phyloP scores from a whole-genome alignment of 1,140 invertebrate genomes.

The Musca vetustissima region DNA sequence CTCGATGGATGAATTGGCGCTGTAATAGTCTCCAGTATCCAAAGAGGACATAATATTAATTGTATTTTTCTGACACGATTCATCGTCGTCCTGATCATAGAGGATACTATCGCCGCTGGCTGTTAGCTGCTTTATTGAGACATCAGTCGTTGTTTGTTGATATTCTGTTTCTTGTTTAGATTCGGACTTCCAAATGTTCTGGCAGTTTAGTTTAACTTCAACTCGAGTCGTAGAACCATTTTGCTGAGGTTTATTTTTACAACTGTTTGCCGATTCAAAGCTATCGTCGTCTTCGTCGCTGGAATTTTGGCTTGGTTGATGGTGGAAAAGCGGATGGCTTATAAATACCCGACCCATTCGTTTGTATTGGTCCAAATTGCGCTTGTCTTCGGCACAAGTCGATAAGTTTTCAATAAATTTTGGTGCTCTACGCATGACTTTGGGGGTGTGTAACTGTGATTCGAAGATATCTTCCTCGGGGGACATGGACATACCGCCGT shows the following conservation, averaged over 20 bases:
- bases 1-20: conserved; percentile 52
- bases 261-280: conserved; percentile 50
- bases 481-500: conserved; percentile 34
- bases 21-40: conserved; percentile 37
- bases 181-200: conserved; percentile 41
- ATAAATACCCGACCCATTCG: conserved; percentile 52
- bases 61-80: conserved; percentile 42
- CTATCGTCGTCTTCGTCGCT: conserved; percentile 43
- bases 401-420: conserved; percentile 68
- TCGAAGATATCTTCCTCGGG: conserved; percentile 43
- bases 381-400: conserved; percentile 65
- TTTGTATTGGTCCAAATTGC: conserved; percentile 51
- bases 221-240: neutral
- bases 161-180: conserved; percentile 40
- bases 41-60: too few species aligned
- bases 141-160: conserved; percentile 7
- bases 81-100: conserved; percentile 38
- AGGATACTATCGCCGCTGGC: conserved; percentile 53
- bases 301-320: conserved; percentile 36
- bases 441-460: conserved; percentile 58
- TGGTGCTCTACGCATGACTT: conserved; percentile 65
- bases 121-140: conserved; percentile 42
- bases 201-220: neutral
- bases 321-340: conserved; percentile 41
- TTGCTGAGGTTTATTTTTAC: neutral